phyloP scores from a whole-genome alignment of 2,113 vertebrate genomes.

The Brachionichthys hirsutus region DNA sequence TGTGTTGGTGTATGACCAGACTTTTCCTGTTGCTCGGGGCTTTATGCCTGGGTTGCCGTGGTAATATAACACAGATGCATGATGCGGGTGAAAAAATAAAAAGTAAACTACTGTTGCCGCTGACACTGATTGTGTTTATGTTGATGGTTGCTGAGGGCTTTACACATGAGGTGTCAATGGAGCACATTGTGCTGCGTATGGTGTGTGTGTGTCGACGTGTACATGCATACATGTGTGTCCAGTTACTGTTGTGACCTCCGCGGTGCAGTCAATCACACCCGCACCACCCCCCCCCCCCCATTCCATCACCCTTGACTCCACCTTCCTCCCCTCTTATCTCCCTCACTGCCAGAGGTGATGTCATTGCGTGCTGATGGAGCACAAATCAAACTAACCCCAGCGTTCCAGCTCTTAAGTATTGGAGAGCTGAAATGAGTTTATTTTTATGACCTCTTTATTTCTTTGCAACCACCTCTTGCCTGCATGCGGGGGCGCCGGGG shows the following conservation, averaged over 20 bases:
- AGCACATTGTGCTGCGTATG: conserved; percentile 1
- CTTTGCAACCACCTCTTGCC: conserved; percentile 59
- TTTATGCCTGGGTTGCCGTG: conserved; percentile 24
- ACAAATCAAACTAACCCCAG: conserved; percentile 73
- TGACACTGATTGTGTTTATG: conserved; percentile 54
- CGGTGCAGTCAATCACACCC: conserved; percentile 55
- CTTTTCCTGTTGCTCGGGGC: conserved; percentile 20
- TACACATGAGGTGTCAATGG: conserved; percentile 35
- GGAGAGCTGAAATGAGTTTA: conserved; percentile 70
- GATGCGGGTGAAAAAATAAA: conserved; percentile 14
- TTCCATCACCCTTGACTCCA: conserved; percentile 40
- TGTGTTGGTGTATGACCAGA: conserved; percentile 25
- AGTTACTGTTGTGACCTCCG: conserved; percentile 50
- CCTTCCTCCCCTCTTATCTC: conserved; percentile 45
- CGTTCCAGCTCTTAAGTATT: conserved; percentile 41
- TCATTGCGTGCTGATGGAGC: conserved; percentile 59
- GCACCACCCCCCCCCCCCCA: neutral
- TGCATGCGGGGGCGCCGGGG: conserved; percentile 35
- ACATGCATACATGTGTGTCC: conserved; percentile 49
- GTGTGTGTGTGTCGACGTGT: conserved; percentile 10
- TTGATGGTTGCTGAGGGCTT: conserved; percentile 45
- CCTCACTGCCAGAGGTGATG: conserved; percentile 65
- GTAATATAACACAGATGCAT: conserved; percentile 54
- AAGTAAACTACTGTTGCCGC: conserved; percentile 13
- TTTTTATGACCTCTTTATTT: conserved; percentile 75